Evolutionary conservation across 2,113 vertebrate species (phyloP).

Genomic region (Hiodon alosoides): DNA sequence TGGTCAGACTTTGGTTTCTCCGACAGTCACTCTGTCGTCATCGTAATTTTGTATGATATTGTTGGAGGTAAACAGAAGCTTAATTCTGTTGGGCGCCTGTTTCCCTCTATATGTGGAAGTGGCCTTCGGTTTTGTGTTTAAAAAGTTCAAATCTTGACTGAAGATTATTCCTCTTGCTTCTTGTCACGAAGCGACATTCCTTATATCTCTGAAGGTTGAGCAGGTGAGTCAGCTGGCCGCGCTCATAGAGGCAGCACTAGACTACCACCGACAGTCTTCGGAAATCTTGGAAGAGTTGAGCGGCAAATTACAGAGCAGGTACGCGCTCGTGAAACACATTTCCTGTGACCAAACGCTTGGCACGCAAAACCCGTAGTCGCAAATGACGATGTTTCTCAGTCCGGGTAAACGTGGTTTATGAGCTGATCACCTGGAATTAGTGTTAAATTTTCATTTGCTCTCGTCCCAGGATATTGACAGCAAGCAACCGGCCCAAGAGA

Average conservation of each 20-base stretch:
- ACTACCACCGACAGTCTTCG: conserved; percentile 78
- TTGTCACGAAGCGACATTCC: background rate
- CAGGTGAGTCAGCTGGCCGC: conserved; percentile 84
- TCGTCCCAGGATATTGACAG: conserved; percentile 69
- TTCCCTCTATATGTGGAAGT: no score
- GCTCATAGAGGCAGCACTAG: conserved; percentile 75
- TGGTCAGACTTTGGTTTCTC: background rate
- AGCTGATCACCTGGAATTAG: no score
- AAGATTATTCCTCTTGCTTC: background rate
- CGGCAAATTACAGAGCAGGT: conserved; percentile 74
- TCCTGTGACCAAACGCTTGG: background rate
- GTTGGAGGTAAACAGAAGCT: no score
- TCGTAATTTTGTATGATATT: no score
- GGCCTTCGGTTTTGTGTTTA: no score
- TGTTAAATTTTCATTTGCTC: background rate
- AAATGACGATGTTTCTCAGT: background rate
- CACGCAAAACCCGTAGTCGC: background rate
- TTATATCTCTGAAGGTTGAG: conserved; percentile 68
- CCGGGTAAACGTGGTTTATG: no score
- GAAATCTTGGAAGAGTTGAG: conserved; percentile 83
- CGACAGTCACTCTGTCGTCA: background rate
- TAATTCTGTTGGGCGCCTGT: no score
- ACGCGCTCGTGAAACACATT: conserved; percentile 23
- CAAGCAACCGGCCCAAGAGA: conserved; percentile 67
- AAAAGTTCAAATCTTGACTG: no score